phyloP scores from a whole-genome alignment of 2,888 invertebrate species.

The Smittia sp. region DNA sequence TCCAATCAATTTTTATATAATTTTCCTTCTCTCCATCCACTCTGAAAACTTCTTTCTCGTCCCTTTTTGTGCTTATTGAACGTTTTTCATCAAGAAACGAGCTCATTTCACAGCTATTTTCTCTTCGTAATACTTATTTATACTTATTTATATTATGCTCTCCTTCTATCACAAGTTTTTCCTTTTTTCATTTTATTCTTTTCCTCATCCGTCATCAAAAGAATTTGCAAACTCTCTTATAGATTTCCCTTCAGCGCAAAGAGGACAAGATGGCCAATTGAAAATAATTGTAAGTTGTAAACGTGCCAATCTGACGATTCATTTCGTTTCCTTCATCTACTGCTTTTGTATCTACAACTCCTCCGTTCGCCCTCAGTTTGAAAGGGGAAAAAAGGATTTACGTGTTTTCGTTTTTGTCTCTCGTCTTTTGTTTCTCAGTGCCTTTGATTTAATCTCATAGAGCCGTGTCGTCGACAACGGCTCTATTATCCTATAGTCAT shows the following conservation, averaged over 20 bases:
- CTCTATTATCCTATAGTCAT: constrained; percentile 57
- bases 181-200: not conserved
- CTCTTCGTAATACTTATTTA: constrained; percentile 21
- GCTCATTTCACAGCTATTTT: constrained; percentile 39
- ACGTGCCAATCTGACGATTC: constrained; percentile 22
- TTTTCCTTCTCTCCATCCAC: constrained; percentile 13
- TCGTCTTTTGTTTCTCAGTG: constrained; percentile 8
- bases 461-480: constrained; percentile 51
- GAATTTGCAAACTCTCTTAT: not conserved
- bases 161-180: constrained; percentile 25
- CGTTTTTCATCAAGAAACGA: not conserved
- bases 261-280: constrained; percentile 10
- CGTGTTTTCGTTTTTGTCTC: not conserved
- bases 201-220: not conserved
- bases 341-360: no score
- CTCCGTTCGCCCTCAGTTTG: no score
- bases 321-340: not conserved
- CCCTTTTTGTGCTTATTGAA: constrained; percentile 3
- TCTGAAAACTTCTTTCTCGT: constrained; percentile 5
- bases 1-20: constrained; percentile 40
- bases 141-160: constrained; percentile 20
- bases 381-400: not conserved
- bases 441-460: constrained; percentile 48
- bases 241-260: constrained; percentile 11
- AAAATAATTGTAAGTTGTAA: constrained; percentile 26